Evolutionary conservation across 2,797 vertebrate genomes (phyloP), one percentile per base, ranked within the genome.

Genomic region (Remorina albescens): DNA sequence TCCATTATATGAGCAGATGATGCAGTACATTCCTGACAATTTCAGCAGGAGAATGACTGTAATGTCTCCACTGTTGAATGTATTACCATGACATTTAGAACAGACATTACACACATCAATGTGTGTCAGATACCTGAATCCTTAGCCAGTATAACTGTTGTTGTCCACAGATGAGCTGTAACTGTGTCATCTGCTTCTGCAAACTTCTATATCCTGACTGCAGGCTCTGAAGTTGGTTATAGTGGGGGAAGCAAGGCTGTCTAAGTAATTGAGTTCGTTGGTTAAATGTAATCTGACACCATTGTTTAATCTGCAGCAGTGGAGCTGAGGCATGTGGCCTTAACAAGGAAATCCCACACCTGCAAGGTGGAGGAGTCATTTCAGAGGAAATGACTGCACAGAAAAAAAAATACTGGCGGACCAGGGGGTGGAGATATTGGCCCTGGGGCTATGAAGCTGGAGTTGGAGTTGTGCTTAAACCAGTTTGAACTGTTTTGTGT

Each of bases 261-360:
- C 6, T n/a, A 13, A 71, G 73, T 89, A 89, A 92, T 88, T 86
- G 75, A 65, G 76, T 81, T 89, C 58, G 82, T 46, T 53, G 74
- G 65, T 80, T 81, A 71, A 3, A 41, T 64, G 59, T 57, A 25
- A 5, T 18, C 23, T 70, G 80, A 71, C 78, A 55, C 25, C 28
- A 5, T 1, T 54, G 50, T 75, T 82, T 74, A 64, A 70, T 70
- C 46, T 71, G 50, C 65, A 73, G 65, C 78, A 49, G 30, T 11
- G 39, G 32, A 0, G 18, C 60, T 18, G 16, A 73, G 15, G 34
- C 23, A 23, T 7, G n/a, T 11, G 11, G 59, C n/a, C 41, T 42
- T 13, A 64, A 61, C 18, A 55, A 49, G 3, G 6, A 8, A 73
- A 60, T 56, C n/a, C 9, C 41, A 19, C 30, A 59, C 30, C 37